Evolutionary conservation across 1,140 invertebrate genomes (phyloP), one percentile per base, ranked within the genome.

Genomic region (Zaprionus ornatus): DNA sequence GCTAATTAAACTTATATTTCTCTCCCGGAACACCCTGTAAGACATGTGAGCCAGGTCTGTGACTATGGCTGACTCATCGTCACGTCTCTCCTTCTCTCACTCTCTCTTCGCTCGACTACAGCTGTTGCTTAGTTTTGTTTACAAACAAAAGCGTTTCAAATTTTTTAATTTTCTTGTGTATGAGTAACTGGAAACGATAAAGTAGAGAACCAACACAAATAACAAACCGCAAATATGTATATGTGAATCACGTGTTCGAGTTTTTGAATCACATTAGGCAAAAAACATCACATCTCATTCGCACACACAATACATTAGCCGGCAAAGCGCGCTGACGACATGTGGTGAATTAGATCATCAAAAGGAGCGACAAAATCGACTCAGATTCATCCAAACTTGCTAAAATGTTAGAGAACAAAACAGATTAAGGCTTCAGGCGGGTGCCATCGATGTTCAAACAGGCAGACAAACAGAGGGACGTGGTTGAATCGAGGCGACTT

Each of bases 101-200:
- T 17, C 68, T 40, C 70, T 55, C 57, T n/a, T 6, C 57, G 17
- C 67, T 32, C 57, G 52, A 9, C 23, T 27, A 48, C 67, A 75
- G 73, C 73, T 70, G 60, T 64, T 75, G 66, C 57, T 72, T 17
- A 48, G n/a, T 35, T 69, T 63, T 74, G 67, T 75, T 71, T 75
- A 74, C 72, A 74, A 74, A 74, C 66, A 74, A 74, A 68, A 60
- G 12, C 64, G n/a, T 35, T 61, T 61, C 1, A 68, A 61, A 74
- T 21, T 23, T 61, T 19, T 19, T 45, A 61, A 67, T 54, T 61
- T 32, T 63, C 1, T 15, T 5, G n/a, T 4, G 27, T 7, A 29
- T 40, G 60, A 45, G n/a, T 45, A 45, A 45, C n/a, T 17, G 15
- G 12, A 56, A 29, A 42, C 15, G 54, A 27, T 21, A 25, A 42